phyloP scores from a whole-genome alignment of 1,140 invertebrate genomes.

The Dolichoris vasculosae region DNA sequence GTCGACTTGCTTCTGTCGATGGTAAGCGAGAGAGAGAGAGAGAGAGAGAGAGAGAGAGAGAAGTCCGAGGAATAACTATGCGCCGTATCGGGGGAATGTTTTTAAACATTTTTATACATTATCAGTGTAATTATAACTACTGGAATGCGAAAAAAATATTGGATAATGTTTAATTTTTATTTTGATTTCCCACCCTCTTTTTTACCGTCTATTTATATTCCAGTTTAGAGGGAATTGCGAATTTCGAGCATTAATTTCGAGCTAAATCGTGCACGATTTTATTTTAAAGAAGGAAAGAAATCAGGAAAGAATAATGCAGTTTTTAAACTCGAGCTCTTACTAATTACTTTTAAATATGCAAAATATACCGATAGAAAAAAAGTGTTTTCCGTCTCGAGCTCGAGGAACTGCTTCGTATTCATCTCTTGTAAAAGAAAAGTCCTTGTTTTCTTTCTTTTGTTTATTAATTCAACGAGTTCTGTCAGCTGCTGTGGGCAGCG shows the following conservation, averaged over 20 bases:
- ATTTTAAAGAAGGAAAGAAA: too few relatives aligned
- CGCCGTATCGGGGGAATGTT: conserved; percentile 34
- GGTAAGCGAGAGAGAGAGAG: background rate
- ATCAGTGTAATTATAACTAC: conserved; percentile 15
- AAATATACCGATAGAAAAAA: background rate
- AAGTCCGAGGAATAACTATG: background rate
- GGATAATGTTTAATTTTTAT: background rate
- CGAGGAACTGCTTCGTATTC: background rate
- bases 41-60: too few relatives aligned
- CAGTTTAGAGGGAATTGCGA: background rate
- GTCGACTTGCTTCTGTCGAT: conserved; percentile 14
- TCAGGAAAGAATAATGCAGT: background rate
- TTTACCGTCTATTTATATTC: background rate
- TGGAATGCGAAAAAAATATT: conserved; percentile 8
- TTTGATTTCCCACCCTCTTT: background rate
- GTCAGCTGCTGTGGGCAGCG: background rate
- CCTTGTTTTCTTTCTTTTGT: background rate
- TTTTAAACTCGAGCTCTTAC: background rate
- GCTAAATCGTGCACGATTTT: too few relatives aligned
- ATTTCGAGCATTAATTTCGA: too few relatives aligned
- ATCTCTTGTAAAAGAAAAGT: background rate
- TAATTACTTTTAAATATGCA: conserved; percentile 6
- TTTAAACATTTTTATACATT: conserved; percentile 38
- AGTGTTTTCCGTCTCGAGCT: background rate
- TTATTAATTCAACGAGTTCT: background rate